Base-by-base conservation (phyloP, 2,888 invertebrate species). In the Chloromyia formosa region DNA sequence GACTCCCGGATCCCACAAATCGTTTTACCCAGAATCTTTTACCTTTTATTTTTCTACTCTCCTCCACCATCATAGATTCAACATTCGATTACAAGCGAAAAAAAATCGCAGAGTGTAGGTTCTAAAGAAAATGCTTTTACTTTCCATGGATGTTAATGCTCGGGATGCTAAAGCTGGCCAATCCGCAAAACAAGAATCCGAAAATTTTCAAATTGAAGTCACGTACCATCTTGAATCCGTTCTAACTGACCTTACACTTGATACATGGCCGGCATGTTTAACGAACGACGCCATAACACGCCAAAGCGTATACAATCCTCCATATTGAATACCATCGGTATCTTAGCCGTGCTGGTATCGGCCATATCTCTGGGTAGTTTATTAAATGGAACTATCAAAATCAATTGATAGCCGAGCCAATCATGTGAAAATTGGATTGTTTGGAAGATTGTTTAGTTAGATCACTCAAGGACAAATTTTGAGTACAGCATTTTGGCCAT, bases 221-320 rank as follows among this genome's bases (percentile, higher is more conserved):
- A 71, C 71, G 71, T 71, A 58, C 18, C 10, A n/a, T 18, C 58
- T 40, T 35, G 58, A 71, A 71, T 71, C 58, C 56, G 58, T 40
- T 71, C 71, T 71, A 71, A 71, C 71, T 71, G 71, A 71, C 71
- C 71, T 71, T 71, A 71, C 56, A 71, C 58, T 71, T 71, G 58
- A 71, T 71, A 40, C 71, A 71, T 42, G 58, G 71, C 22, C 71
- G 71, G 71, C 66, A 68, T 68, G 16, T 23, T 53, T 18, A 68
- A 27, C n/a, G 20, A 35, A 60, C 49, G 49, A 12, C n/a, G 61
- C 35, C 35, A 61, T 49, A 49, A 35, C 7, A 35, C 5, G 10
- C 56, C 18, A 20, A 20, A 56, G 10, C 56, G 20, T 56, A 35
- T 35, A 35, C 27, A 35, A 35, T 7, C 56, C 56, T 16, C 56